These are phyloP conservation scores for Gavia stellata DNA, from an alignment of 2,113 vertebrate species.

Conservation along the genomic window DNA sequence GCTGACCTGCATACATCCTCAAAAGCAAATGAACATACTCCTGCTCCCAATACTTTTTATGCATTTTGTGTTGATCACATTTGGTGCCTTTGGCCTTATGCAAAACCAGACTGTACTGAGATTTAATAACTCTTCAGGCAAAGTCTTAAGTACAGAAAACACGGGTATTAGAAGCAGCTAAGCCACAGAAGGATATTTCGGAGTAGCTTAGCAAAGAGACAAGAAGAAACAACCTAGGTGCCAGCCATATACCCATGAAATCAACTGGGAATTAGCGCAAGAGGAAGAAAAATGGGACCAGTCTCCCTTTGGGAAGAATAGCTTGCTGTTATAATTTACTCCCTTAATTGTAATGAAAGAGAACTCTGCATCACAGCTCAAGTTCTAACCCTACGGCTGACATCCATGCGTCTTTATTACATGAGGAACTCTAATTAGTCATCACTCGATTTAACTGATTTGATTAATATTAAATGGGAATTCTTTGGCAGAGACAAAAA, in stretches of 20 bases:
- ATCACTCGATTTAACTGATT: background rate
- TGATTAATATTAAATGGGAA: background rate
- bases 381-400: background rate
- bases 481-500: background rate
- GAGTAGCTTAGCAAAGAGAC: background rate
- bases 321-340: background rate
- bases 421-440: background rate
- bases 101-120: background rate
- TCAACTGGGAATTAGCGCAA: background rate
- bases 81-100: background rate
- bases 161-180: background rate
- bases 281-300: background rate
- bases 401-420: background rate
- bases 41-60: background rate
- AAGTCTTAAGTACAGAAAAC: background rate
- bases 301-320: background rate
- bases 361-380: background rate
- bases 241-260: background rate
- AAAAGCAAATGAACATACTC: background rate
- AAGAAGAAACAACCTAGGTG: background rate
- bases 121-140: background rate
- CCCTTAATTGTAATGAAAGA: background rate
- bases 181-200: background rate
- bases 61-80: background rate
- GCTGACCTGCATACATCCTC: background rate